Percentiles rank a stretch among this genome's conserved stretches.
phyloP scores from a whole-genome alignment of 2,797 vertebrate species.

The Hoplostethus atlanticus region DNA sequence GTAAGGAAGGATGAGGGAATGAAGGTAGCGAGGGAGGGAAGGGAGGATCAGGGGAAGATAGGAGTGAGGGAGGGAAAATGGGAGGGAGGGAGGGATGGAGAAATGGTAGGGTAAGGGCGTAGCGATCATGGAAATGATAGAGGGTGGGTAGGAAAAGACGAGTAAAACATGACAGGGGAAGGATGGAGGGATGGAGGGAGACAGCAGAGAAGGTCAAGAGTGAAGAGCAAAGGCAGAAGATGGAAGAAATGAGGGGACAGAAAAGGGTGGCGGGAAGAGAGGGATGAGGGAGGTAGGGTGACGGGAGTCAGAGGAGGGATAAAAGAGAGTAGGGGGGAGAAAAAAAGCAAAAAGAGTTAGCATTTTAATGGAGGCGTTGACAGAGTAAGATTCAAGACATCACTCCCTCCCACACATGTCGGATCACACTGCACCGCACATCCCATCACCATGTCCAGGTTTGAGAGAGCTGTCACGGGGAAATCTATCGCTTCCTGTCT shows the following conservation, averaged over 20 bases:
- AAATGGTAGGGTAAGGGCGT: too few relatives aligned
- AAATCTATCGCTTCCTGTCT: constrained; percentile 33
- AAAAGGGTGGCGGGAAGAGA: neutral
- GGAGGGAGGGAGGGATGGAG: too few relatives aligned
- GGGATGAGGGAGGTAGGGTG: constrained; percentile 4
- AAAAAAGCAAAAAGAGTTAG: neutral
- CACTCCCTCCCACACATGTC: constrained; percentile 11
- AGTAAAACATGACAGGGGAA: too few relatives aligned
- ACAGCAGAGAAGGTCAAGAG: neutral
- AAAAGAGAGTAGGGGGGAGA: neutral
- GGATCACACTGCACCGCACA: constrained; percentile 22
- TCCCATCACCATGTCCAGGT: constrained; percentile 37
- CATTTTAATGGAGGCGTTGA: constrained; percentile 5
- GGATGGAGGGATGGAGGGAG: too few relatives aligned
- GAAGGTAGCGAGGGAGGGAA: too few relatives aligned
- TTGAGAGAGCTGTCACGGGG: constrained; percentile 27
- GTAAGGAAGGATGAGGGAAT: too few relatives aligned
- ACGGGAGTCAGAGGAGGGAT: constrained; percentile 14
- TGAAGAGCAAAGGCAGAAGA: neutral
- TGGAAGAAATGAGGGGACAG: neutral
- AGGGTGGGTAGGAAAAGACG: too few relatives aligned
- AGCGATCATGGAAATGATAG: too few relatives aligned
- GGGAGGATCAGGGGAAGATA: too few relatives aligned
- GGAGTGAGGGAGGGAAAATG: too few relatives aligned
- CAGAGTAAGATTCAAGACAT: constrained; percentile 20